Conservation (phyloP, 2,888 invertebrate genomes). For the Apoda limacodes region DNA sequence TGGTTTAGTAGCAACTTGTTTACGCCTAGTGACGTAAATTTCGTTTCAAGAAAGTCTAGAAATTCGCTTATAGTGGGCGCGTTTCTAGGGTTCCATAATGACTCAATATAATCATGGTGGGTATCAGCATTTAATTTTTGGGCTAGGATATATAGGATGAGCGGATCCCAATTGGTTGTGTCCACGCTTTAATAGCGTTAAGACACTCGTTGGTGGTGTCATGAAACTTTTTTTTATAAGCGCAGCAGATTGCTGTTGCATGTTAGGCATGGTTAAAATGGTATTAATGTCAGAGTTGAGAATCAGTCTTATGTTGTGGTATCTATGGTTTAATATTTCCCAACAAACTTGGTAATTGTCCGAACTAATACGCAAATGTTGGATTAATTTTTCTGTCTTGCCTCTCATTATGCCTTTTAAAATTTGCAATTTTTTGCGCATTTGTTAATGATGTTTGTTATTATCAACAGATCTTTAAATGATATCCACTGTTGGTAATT, state of each 20-base stretch:
- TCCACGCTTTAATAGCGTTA: conserved; percentile 18
- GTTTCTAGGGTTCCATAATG: conserved; percentile 9
- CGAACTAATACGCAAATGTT: conserved; percentile 14
- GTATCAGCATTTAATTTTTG: conserved; percentile 18
- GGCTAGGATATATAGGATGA: conserved; percentile 13
- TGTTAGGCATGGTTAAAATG: conserved; percentile 14
- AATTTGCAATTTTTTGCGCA: conserved; percentile 15
- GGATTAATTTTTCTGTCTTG: conserved; percentile 15
- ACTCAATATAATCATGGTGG: conserved; percentile 13
- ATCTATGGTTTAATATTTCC: conserved; percentile 20
- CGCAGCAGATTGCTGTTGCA: conserved; percentile 13
- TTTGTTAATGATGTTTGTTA: conserved; percentile 9
- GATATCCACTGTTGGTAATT: no score
- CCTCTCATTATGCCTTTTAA: conserved; percentile 11
- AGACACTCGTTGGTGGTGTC: conserved; percentile 15
- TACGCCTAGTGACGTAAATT: conserved; percentile 9
- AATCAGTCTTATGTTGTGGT: conserved; percentile 16
- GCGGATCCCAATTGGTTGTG: conserved; percentile 15
- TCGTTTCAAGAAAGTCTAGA: conserved; percentile 14
- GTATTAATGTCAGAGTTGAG: conserved; percentile 14
- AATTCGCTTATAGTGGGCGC: conserved; percentile 11
- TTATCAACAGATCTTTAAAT: no score
- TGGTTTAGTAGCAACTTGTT: background rate
- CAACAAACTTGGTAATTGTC: conserved; percentile 18
- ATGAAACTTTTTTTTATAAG: conserved; percentile 15